These are phyloP conservation scores for Suncus etruscus DNA, from an alignment of 2,113 vertebrate genomes.

Conservation along the genomic window DNA sequence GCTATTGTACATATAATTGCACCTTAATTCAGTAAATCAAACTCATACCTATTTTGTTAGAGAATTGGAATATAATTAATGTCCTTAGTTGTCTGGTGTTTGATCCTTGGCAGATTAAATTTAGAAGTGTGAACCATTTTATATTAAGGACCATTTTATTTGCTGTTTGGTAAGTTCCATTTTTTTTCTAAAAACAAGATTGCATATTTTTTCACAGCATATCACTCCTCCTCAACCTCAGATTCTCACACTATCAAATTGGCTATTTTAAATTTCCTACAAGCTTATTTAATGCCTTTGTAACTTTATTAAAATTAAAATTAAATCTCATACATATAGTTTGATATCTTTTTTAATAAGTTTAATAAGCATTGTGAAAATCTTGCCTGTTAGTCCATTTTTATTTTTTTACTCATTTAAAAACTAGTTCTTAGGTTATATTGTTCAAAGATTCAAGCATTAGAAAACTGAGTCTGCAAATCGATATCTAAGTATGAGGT, in stretches of 20 bases:
- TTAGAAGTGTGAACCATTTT: slow-evolving; percentile 69
- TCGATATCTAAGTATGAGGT: not conserved
- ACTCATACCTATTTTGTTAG: slow-evolving; percentile 70
- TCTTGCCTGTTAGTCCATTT: slow-evolving; percentile 1
- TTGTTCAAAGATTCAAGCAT: not conserved
- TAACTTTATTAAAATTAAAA: slow-evolving; percentile 54
- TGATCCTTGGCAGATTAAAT: slow-evolving; percentile 67
- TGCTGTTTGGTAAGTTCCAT: slow-evolving; percentile 48
- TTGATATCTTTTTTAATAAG: slow-evolving; percentile 47
- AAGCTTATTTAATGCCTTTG: not conserved
- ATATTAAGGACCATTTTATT: slow-evolving; percentile 55
- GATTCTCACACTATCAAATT: not conserved
- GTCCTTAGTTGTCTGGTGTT: slow-evolving; percentile 57
- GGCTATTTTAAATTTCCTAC: slow-evolving; percentile 45
- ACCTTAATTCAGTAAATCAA: slow-evolving; percentile 76
- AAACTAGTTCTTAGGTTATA: not conserved
- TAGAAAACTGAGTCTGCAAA: not conserved
- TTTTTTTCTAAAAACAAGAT: slow-evolving; percentile 57
- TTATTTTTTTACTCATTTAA: slow-evolving; percentile 31
- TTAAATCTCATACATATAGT: not conserved
- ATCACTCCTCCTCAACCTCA: not conserved
- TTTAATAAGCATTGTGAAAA: slow-evolving; percentile 6
- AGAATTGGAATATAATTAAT: slow-evolving; percentile 70
- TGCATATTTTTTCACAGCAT: slow-evolving; percentile 12
- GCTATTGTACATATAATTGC: slow-evolving; percentile 74